Evolutionary conservation across 2,797 vertebrate species (phyloP).

Genomic region (Macropodus opercularis): DNA sequence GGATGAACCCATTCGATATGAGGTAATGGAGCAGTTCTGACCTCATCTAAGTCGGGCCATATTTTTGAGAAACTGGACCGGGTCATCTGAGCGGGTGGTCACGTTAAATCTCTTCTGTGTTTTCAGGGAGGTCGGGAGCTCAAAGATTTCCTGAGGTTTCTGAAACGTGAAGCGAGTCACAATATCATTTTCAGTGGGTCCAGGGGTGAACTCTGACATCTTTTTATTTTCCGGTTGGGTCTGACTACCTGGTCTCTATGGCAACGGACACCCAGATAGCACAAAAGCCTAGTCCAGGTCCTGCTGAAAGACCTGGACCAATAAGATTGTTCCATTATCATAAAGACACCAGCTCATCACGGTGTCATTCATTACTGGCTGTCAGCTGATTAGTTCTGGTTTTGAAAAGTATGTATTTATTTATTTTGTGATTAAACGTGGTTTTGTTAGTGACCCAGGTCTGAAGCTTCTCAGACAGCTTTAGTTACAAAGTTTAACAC

Average conservation of each 20-base stretch:
- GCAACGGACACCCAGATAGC: not conserved
- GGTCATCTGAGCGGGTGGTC: not conserved
- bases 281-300: not conserved
- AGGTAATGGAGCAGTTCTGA: slow-evolving; percentile 60
- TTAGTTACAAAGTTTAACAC: too few species aligned
- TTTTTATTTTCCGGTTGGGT: not conserved
- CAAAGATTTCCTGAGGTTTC: slow-evolving; percentile 76
- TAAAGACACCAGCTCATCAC: not conserved
- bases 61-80: not conserved
- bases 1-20: slow-evolving; percentile 75
- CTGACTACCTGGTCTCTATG: slow-evolving; percentile 3
- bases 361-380: not conserved
- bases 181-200: slow-evolving; percentile 15
- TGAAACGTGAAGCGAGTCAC: slow-evolving; percentile 70
- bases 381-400: not conserved
- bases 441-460: too few species aligned
- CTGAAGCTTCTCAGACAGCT: too few species aligned
- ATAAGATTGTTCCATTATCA: not conserved
- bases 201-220: slow-evolving; percentile 74
- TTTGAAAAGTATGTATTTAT: slow-evolving; percentile 2
- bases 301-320: not conserved
- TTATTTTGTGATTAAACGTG: not conserved
- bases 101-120: slow-evolving; percentile 1
- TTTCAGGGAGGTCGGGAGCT: slow-evolving; percentile 78
- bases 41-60: not conserved